These are phyloP conservation scores for Celastrina argiolus DNA, from an alignment of 2,888 invertebrate species.

Conservation along the genomic window DNA sequence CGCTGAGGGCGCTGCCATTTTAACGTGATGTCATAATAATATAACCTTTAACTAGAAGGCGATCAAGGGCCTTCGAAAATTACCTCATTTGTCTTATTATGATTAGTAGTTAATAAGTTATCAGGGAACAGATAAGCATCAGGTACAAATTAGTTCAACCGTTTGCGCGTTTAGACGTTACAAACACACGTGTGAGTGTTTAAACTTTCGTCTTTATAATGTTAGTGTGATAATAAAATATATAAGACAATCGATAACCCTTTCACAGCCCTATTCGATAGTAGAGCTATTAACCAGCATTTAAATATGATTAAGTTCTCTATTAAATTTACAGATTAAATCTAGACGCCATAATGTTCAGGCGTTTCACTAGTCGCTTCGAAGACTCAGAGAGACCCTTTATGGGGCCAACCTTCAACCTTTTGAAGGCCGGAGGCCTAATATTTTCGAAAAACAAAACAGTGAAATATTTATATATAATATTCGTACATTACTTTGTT, in stretches of 20 bases:
- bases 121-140: too few relatives aligned
- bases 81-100: too few relatives aligned
- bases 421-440: conserved; percentile 1
- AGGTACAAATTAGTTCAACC: too few relatives aligned
- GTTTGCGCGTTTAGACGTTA: too few relatives aligned
- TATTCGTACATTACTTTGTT: neutral
- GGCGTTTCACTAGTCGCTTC: neutral
- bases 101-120: too few relatives aligned
- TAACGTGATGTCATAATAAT: too few relatives aligned
- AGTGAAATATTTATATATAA: conserved; percentile 4
- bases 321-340: neutral
- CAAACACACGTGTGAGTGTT: too few relatives aligned
- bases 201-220: too few relatives aligned
- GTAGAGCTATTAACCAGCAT: neutral
- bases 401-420: neutral
- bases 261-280: neutral
- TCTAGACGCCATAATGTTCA: neutral
- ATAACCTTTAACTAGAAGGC: too few relatives aligned
- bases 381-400: conserved; percentile 8
- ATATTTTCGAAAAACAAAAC: neutral
- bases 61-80: too few relatives aligned
- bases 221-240: too few relatives aligned
- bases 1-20: too few relatives aligned
- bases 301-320: neutral
- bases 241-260: neutral